Evolutionary conservation across 2,113 vertebrate species (phyloP), one percentile per base, ranked within the genome.

Genomic region (Choloepus hoffmanni): DNA sequence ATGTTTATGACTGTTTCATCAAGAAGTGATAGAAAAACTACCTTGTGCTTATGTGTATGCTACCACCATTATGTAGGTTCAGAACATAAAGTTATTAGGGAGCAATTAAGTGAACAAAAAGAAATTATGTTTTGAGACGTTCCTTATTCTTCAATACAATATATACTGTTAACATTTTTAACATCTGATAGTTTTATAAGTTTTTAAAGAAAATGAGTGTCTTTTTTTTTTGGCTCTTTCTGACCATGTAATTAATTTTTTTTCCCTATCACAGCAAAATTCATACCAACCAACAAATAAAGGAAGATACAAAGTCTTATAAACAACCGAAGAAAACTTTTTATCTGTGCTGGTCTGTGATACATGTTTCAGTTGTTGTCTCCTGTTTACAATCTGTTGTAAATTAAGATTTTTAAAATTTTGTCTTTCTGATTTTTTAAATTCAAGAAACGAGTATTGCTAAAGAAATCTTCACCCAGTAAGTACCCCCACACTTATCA

Each of bases 231-330:
- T 73, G 72, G 23, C n/a, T 70, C 74, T 95, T 93, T 94, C 77
- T 97, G 72, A 97, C 48, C 23, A 93, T 96, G 60, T 90, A 9
- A 78, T n/a, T 78, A 11, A 30, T 67, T 95, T 94, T 83, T 70
- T 95, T 97, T 89, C 97, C 95, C 67, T 96, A 30, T 98, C 98
- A 11, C 97, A 99, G 99, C 99, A 99, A 99, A 99, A 99, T 98
- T 99, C 99, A 30, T 99, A 99, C 98, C 99, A 99, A 98, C 99
- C 99, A 30, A 99, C 99, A 88, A 99, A 99, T 98, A 99, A 99
- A 99, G 99, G 99, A 98, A 98, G 99, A 97, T 99, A 99, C 99
- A 99, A 99, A 98, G 99, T 99, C 96, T 97, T 99, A 97, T 99
- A 99, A 98, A 98, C 95, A 74, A 88, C 94, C 94, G 95, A 96